A percentile compares a stretch with the other conserved stretches of the same genome.
These are phyloP conservation scores for Trogon melanurus DNA, from an alignment of 2,113 vertebrate species.

Conservation along the genomic window DNA sequence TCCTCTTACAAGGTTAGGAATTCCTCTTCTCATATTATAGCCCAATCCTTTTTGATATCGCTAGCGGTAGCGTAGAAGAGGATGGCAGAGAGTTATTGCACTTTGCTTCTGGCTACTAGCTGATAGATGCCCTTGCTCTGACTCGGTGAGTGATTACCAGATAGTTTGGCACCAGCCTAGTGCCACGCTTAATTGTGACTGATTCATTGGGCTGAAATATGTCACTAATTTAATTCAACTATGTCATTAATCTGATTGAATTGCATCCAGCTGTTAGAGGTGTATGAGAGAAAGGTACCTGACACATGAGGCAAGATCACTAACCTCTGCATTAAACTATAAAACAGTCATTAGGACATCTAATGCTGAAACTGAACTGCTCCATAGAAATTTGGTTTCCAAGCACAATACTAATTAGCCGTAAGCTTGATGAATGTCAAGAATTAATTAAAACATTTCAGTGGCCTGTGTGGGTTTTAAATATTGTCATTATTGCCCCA, in stretches of 20 bases:
- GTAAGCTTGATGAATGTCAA: constrained; percentile 53
- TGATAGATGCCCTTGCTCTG: neutral
- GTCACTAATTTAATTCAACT: constrained; percentile 49
- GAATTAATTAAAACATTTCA: constrained; percentile 62
- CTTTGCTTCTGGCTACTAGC: constrained; percentile 11
- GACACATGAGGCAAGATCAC: constrained; percentile 1
- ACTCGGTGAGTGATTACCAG: constrained; percentile 9
- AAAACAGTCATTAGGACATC: constrained; percentile 56
- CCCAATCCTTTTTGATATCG: neutral
- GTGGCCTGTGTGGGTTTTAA: constrained; percentile 50
- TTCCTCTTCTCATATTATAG: neutral
- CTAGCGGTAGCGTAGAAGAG: neutral
- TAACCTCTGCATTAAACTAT: constrained; percentile 45
- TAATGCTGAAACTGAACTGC: constrained; percentile 58
- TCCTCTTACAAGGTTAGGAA: neutral
- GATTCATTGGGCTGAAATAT: constrained; percentile 49
- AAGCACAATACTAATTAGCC: constrained; percentile 54
- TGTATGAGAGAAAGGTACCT: constrained; percentile 21
- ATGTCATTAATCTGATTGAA: constrained; percentile 56
- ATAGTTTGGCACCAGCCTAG: neutral
- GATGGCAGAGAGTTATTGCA: neutral
- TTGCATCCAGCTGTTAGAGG: constrained; percentile 20
- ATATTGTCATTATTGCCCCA: constrained; percentile 42
- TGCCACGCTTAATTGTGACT: constrained; percentile 10
- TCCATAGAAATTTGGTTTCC: constrained; percentile 60